Conservation (phyloP, 2,888 invertebrate genomes). For the Hirudinaria manillensis region DNA sequence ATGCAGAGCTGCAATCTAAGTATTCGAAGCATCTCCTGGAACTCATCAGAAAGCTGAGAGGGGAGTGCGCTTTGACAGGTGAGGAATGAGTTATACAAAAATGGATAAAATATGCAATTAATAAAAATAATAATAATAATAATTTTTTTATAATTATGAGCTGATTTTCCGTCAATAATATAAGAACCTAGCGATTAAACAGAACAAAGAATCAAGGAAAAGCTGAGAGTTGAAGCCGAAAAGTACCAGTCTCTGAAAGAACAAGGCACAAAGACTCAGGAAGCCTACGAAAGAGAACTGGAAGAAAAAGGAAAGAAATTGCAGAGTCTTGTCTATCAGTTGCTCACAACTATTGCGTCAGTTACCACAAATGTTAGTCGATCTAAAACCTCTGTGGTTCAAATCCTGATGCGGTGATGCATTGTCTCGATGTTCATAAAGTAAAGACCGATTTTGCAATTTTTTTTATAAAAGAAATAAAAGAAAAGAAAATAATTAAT, state of each 20-base stretch:
- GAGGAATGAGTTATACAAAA: neutral
- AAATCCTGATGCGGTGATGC: too few relatives aligned
- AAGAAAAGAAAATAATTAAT: too few relatives aligned
- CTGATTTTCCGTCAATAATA: too few relatives aligned
- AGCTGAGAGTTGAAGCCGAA: conserved; percentile 24
- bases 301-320: conserved; percentile 23
- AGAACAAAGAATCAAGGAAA: conserved; percentile 26
- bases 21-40: conserved; percentile 14
- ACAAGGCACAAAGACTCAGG: conserved; percentile 22
- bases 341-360: neutral
- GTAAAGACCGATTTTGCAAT: too few relatives aligned
- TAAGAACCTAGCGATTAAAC: neutral
- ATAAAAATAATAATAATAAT: too few relatives aligned
- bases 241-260: conserved; percentile 25
- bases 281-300: conserved; percentile 19
- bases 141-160: too few relatives aligned
- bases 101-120: neutral
- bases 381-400: too few relatives aligned
- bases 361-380: conserved; percentile 1
- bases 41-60: conserved; percentile 23
- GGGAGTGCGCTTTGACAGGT: conserved; percentile 11
- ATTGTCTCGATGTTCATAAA: too few relatives aligned
- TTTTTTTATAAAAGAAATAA: too few relatives aligned
- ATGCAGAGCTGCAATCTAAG: conserved; percentile 12
- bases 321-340: neutral